A percentile compares a stretch with the other conserved stretches of the same genome.
Conservation (phyloP, 2,797 vertebrate species). For the Tamandua tetradactyla region DNA sequence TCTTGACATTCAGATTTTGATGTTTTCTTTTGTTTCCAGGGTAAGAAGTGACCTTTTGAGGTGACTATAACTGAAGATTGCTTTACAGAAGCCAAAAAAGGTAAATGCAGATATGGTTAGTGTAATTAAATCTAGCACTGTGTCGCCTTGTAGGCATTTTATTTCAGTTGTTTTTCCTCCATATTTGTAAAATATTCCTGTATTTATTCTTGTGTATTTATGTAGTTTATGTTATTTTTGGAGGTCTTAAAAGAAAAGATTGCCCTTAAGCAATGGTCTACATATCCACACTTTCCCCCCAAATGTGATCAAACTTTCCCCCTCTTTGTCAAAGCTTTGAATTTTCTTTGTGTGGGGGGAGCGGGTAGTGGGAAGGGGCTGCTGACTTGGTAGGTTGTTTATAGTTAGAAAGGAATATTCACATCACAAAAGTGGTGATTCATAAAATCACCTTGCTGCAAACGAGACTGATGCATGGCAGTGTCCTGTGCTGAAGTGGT, state of each 20-base stretch:
- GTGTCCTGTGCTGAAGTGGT: conserved; percentile 78
- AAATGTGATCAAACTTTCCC: conserved; percentile 57
- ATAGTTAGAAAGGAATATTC: conserved; percentile 77
- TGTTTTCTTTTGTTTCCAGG: conserved; percentile 90
- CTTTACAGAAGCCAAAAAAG: conserved; percentile 93
- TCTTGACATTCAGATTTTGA: conserved; percentile 84
- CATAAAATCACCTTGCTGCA: conserved; percentile 80
- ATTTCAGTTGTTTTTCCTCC: background rate
- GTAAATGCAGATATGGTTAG: conserved; percentile 87
- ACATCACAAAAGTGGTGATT: conserved; percentile 82
- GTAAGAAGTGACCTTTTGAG: conserved; percentile 90
- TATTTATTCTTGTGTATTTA: background rate
- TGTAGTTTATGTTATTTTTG: background rate
- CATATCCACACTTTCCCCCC: conserved; percentile 52
- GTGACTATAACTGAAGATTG: conserved; percentile 92
- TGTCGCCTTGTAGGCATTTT: background rate
- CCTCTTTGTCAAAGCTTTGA: conserved; percentile 67
- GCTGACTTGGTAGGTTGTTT: conserved; percentile 71
- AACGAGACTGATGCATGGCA: conserved; percentile 70
- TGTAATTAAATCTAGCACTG: background rate
- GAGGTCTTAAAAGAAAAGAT: background rate
- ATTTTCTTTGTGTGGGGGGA: conserved; percentile 33
- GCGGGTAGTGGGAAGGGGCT: no score
- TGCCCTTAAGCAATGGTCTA: background rate
- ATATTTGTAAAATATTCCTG: background rate